Percentiles rank a stretch among this genome's conserved stretches.
Conservation (phyloP, 2,888 invertebrate genomes). For the Caenorhabditis sp. region DNA sequence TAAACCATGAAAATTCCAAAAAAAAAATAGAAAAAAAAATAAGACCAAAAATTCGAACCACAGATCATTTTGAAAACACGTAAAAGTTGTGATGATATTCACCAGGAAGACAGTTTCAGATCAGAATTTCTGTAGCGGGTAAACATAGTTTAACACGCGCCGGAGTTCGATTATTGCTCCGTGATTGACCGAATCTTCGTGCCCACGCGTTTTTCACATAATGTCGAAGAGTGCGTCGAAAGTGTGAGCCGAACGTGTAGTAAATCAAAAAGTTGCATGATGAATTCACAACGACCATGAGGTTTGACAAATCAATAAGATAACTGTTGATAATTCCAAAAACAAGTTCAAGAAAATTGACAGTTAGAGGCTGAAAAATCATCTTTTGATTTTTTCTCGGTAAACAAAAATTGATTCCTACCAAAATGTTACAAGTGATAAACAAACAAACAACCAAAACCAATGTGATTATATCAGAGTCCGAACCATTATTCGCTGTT, state of each 20-base stretch:
- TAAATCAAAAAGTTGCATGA: constrained; percentile 68
- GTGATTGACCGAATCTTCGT: not conserved
- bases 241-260: constrained; percentile 64
- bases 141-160: constrained; percentile 31
- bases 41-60: not conserved
- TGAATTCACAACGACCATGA: constrained; percentile 67
- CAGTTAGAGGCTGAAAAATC: constrained; percentile 62
- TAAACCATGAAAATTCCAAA: not conserved
- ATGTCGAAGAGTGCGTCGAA: constrained; percentile 58
- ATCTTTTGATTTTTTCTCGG: not conserved
- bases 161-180: constrained; percentile 19
- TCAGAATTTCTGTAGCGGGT: constrained; percentile 30
- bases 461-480: constrained; percentile 64
- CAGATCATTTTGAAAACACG: not conserved
- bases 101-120: constrained; percentile 4
- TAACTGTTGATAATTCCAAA: constrained; percentile 61
- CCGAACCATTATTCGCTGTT: constrained; percentile 25
- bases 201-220: constrained; percentile 34
- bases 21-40: not conserved
- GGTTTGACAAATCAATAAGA: constrained; percentile 65
- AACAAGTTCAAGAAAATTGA: constrained; percentile 65
- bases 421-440: constrained; percentile 66
- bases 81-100: not conserved
- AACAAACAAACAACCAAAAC: constrained; percentile 68
- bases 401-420: constrained; percentile 16